Evolutionary conservation across 2,113 vertebrate species (phyloP).

Genomic region (mouse (Mus musculus)): GRCm39 chr3:79988001-79988500

Average conservation of each 20-base stretch:
- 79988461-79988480: neutral
- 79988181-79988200: neutral
- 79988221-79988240: constrained; percentile 20
- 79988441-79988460: constrained; percentile 3
- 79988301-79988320: neutral
- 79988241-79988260: constrained; percentile 18
- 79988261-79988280: constrained; percentile 3
- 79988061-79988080: constrained; percentile 43
- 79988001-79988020: neutral
- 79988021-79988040: constrained; percentile 41
- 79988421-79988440: constrained; percentile 56
- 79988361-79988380: constrained; percentile 57
- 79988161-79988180: constrained; percentile 16
- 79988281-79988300: neutral
- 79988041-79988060: constrained; percentile 32
- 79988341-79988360: neutral
- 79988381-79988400: constrained; percentile 59
- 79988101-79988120: neutral
- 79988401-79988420: constrained; percentile 47
- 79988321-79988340: constrained; percentile 49
- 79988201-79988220: neutral
- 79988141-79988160: constrained; percentile 1
- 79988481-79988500: constrained; percentile 18
- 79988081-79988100: neutral
- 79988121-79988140: neutral